phyloP scores from a whole-genome alignment of 2,797 vertebrate genomes.

The Bovichtus diacanthus region DNA sequence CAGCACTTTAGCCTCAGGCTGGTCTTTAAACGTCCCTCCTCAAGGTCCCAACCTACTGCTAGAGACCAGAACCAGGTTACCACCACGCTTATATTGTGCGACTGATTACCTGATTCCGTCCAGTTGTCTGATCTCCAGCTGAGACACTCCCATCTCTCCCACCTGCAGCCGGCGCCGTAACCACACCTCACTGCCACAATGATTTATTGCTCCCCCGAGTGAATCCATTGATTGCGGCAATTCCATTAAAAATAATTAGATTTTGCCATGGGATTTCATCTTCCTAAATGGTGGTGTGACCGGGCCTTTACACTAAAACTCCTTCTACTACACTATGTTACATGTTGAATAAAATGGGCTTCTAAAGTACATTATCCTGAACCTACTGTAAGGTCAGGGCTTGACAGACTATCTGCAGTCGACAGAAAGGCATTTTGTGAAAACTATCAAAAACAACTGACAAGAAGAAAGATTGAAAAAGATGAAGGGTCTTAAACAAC shows the following conservation, averaged over 20 bases:
- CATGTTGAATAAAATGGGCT: neutral
- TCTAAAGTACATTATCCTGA: neutral
- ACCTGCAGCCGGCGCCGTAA: too few relatives aligned
- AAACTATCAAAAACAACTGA: constrained; percentile 42
- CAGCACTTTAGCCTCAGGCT: too few relatives aligned
- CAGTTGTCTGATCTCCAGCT: too few relatives aligned
- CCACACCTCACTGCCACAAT: too few relatives aligned
- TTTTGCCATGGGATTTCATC: neutral
- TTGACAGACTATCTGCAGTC: constrained; percentile 8
- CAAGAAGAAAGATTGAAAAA: neutral
- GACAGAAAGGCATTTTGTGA: neutral
- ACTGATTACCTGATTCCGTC: too few relatives aligned
- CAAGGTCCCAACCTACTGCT: too few relatives aligned
- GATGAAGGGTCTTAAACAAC: constrained; percentile 5
- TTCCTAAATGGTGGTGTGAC: neutral
- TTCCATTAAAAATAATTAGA: neutral
- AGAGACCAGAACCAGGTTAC: too few relatives aligned
- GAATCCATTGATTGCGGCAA: neutral
- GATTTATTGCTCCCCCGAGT: neutral
- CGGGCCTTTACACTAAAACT: neutral
- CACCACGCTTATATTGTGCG: too few relatives aligned
- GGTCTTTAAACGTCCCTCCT: too few relatives aligned
- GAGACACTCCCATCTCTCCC: too few relatives aligned
- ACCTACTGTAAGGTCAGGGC: neutral
- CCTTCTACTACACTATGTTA: neutral